Evolutionary conservation across 1,140 invertebrate genomes (phyloP).

Genomic region (Tetraneura akinire): DNA sequence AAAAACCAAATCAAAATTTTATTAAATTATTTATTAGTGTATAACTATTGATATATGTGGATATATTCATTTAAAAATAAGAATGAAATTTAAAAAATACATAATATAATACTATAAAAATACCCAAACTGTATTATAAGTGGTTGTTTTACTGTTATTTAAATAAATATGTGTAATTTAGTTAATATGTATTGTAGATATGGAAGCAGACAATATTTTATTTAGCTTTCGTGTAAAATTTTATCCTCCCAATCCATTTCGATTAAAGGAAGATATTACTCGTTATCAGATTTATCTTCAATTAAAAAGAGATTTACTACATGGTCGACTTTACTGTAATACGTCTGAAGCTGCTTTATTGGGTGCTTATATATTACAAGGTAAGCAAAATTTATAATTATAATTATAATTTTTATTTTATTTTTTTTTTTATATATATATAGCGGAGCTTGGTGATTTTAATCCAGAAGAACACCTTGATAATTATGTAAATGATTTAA

Average conservation of each 20-base stretch:
- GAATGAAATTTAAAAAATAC: too few relatives aligned
- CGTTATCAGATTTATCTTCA: slow-evolving; percentile 93
- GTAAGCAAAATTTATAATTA: slow-evolving; percentile 68
- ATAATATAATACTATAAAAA: too few relatives aligned
- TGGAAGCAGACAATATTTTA: slow-evolving; percentile 71
- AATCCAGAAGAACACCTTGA: slow-evolving; percentile 84
- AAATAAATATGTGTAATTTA: not conserved
- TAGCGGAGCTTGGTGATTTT: slow-evolving; percentile 93
- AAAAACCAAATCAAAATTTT: too few relatives aligned
- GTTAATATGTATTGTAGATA: slow-evolving; percentile 65
- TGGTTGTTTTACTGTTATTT: not conserved
- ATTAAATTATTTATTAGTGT: too few relatives aligned
- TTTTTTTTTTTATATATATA: slow-evolving; percentile 51
- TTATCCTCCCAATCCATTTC: slow-evolving; percentile 86
- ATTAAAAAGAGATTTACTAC: slow-evolving; percentile 88
- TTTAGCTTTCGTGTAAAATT: slow-evolving; percentile 94
- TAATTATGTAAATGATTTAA: slow-evolving; percentile 89
- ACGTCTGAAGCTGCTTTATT: slow-evolving; percentile 84
- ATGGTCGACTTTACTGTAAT: slow-evolving; percentile 91
- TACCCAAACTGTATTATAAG: too few relatives aligned
- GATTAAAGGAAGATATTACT: slow-evolving; percentile 83
- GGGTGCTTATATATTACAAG: slow-evolving; percentile 91
- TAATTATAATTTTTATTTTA: not conserved
- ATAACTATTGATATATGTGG: too few relatives aligned
- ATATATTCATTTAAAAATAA: too few relatives aligned